Evolutionary conservation across 2,888 invertebrate genomes (phyloP).

Genomic region (Mythimna loreyi): DNA sequence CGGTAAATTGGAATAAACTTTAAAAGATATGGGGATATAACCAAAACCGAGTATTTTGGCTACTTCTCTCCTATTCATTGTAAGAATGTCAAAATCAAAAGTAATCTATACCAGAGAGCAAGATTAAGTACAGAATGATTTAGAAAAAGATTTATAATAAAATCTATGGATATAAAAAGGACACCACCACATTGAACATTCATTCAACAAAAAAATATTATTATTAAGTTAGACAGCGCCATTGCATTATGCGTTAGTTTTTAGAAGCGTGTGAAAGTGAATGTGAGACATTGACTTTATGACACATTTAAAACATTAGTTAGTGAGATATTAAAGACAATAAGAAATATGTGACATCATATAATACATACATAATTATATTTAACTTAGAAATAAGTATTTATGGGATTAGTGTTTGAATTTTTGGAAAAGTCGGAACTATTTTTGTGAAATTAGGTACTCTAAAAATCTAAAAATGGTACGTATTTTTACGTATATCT

Average conservation of each 20-base stretch:
- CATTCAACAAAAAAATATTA: constrained; percentile 28
- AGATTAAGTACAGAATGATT: background rate
- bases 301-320: constrained; percentile 22
- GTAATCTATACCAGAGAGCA: constrained; percentile 1
- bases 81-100: background rate
- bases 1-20: background rate
- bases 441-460: background rate
- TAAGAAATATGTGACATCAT: constrained; percentile 27
- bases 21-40: background rate
- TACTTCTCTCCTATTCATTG: background rate
- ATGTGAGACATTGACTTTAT: constrained; percentile 46
- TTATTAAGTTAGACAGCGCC: constrained; percentile 43
- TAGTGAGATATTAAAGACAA: constrained; percentile 33
- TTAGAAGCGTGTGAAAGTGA: constrained; percentile 49
- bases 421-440: constrained; percentile 47
- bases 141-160: constrained; percentile 3
- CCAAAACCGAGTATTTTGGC: background rate
- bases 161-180: constrained; percentile 3
- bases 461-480: background rate
- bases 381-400: constrained; percentile 11
- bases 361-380: constrained; percentile 34
- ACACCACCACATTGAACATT: constrained; percentile 29
- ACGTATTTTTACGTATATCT: background rate
- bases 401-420: constrained; percentile 23
- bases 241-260: constrained; percentile 46